phyloP scores from a whole-genome alignment of 2,888 invertebrate genomes.

The Aphidoletes aphidimyza region DNA sequence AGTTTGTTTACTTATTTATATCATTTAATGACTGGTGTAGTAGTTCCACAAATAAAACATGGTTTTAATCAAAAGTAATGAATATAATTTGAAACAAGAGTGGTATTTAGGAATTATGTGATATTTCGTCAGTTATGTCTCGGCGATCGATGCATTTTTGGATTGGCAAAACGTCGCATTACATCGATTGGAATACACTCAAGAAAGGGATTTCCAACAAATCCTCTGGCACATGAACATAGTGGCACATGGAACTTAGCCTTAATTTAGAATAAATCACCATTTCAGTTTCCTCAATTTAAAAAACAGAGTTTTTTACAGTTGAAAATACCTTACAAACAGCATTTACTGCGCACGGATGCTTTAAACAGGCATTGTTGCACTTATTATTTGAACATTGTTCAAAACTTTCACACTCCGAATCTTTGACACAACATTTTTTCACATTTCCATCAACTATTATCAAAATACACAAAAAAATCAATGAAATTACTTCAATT shows the following conservation, averaged over 20 bases:
- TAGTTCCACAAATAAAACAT: too few relatives aligned
- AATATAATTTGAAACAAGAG: too few relatives aligned
- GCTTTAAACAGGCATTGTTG: conserved; percentile 1
- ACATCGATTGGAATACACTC: neutral
- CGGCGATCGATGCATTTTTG: neutral
- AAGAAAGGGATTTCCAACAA: neutral
- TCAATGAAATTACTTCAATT: neutral
- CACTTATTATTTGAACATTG: neutral
- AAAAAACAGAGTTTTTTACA: neutral
- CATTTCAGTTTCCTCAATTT: neutral
- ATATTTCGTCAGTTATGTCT: neutral
- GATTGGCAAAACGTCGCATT: neutral
- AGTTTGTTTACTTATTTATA: too few relatives aligned
- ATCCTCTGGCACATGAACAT: conserved; percentile 8
- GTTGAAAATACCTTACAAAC: conserved; percentile 3
- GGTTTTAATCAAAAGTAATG: too few relatives aligned
- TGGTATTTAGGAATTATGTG: too few relatives aligned
- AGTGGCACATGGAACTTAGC: conserved; percentile 28
- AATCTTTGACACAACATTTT: neutral
- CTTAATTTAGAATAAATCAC: neutral
- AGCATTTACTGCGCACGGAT: conserved; percentile 25
- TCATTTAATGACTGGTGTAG: too few relatives aligned
- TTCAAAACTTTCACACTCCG: neutral
- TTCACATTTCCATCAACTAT: too few relatives aligned
- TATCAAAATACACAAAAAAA: neutral